Conservation (phyloP, 2,888 invertebrate species). For the Ptychoptera contaminata region DNA sequence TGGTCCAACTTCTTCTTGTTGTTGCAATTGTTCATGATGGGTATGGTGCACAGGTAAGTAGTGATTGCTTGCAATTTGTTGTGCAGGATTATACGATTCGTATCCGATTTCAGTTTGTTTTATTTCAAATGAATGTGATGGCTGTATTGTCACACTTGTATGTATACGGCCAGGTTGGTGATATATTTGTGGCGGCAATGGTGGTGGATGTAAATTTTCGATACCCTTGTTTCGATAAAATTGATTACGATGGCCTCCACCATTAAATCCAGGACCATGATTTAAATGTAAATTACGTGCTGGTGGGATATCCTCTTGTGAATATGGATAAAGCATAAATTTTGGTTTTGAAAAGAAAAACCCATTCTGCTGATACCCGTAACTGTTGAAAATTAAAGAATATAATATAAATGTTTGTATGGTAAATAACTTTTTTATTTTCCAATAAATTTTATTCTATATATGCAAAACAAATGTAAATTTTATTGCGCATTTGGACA, state of each 20-base stretch:
- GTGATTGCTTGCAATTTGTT: neutral
- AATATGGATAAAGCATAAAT: constrained; percentile 53
- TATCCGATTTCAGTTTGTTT: constrained; percentile 13
- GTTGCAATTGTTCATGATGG: constrained; percentile 7
- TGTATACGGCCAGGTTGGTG: constrained; percentile 8
- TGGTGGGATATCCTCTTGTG: constrained; percentile 41
- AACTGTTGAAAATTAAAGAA: constrained; percentile 15
- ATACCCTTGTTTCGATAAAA: neutral
- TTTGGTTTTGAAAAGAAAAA: constrained; percentile 33
- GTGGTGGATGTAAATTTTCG: constrained; percentile 17
- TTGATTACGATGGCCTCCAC: constrained; percentile 3
- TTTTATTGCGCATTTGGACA: too few species aligned
- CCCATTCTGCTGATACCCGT: constrained; percentile 23
- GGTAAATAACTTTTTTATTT: too few species aligned
- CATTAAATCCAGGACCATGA: constrained; percentile 1
- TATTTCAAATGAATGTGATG: constrained; percentile 37
- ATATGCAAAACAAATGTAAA: neutral
- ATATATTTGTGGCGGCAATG: constrained; percentile 16
- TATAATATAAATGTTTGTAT: too few species aligned
- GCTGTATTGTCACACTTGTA: constrained; percentile 38
- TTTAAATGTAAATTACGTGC: constrained; percentile 2
- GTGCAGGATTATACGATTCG: constrained; percentile 1
- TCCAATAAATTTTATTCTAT: too few species aligned
- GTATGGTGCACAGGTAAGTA: constrained; percentile 6
- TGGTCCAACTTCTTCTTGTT: constrained; percentile 5